Evolutionary conservation across 2,113 vertebrate species (phyloP), one percentile per base, ranked within the genome.

Genomic region (Oncorhynchus clarkii): DNA sequence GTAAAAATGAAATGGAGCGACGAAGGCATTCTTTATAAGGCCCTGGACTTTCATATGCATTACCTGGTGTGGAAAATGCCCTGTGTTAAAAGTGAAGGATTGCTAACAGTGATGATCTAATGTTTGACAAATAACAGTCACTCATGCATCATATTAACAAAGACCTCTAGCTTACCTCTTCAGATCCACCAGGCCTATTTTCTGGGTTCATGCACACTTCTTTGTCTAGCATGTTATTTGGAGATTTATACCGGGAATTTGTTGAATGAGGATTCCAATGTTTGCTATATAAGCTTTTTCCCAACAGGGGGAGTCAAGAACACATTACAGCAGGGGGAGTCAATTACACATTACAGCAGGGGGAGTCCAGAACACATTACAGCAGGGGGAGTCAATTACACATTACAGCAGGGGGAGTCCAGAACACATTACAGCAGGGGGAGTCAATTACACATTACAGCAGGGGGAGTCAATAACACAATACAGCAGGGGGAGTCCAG

Each of bases 11-110:
- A 22, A 66, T 45, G 57, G 72, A 67, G 76, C 72, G 45, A 75
- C 3, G 12, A 54, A 76, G 26, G 78, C 81, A 77, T 71, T 69
- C 76, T 89, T 87, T 89, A 87, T 69, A 80, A 85, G 86, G 22
- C 67, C 71, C 78, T 7, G 75, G 82, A 66, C 80, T 83, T 84
- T 89, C 82, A 78, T 80, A 73, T 80, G 77, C 80, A 81, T 87
- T 85, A 85, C 82, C 77, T 70, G 69, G 78, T 20, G 45, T 77
- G 80, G 76, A 84, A 82, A 76, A 87, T 76, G 81, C 74, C 75
- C 67, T 9, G 14, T 78, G 74, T 88, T 81, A 88, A 87, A 45
- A 80, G 64, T 85, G 66, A 90, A 51, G 74, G 54, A 84, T 48
- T 71, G 80, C 85, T 81, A 65, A 75, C 76, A 73, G 75, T 9